Evolutionary conservation across 2,113 vertebrate genomes (phyloP).

Genomic region (Penelope pileata): DNA sequence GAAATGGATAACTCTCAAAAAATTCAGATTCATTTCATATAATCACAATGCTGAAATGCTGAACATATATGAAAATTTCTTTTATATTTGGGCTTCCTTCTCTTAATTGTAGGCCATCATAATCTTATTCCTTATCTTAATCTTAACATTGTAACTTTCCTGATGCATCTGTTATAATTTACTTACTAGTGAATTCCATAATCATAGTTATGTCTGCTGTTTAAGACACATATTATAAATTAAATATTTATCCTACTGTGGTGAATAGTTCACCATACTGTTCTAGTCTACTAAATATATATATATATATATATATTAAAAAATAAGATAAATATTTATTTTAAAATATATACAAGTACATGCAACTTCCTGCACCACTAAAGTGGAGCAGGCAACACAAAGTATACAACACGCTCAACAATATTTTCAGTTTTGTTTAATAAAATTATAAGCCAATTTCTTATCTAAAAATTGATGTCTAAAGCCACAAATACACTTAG

Average conservation of each 20-base stretch:
- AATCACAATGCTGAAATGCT: neutral
- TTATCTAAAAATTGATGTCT: neutral
- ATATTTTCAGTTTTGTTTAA: neutral
- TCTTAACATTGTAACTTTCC: neutral
- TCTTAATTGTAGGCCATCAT: neutral
- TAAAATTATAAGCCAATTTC: neutral
- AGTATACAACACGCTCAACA: neutral
- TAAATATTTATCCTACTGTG: neutral
- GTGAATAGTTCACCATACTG: neutral
- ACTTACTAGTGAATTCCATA: neutral
- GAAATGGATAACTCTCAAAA: neutral
- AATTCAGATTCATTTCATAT: neutral
- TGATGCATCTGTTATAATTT: neutral
- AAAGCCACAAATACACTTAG: neutral
- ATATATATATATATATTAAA: neutral
- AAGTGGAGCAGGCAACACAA: neutral
- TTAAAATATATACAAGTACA: conserved; percentile 18
- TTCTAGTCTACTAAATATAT: neutral
- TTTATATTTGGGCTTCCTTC: neutral
- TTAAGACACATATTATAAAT: conserved; percentile 12
- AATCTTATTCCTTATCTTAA: neutral
- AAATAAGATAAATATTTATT: neutral
- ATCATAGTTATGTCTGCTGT: neutral
- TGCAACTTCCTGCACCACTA: neutral
- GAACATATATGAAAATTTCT: neutral